Evolutionary conservation across 2,888 invertebrate genomes (phyloP).

Genomic region (Elegia similella): DNA sequence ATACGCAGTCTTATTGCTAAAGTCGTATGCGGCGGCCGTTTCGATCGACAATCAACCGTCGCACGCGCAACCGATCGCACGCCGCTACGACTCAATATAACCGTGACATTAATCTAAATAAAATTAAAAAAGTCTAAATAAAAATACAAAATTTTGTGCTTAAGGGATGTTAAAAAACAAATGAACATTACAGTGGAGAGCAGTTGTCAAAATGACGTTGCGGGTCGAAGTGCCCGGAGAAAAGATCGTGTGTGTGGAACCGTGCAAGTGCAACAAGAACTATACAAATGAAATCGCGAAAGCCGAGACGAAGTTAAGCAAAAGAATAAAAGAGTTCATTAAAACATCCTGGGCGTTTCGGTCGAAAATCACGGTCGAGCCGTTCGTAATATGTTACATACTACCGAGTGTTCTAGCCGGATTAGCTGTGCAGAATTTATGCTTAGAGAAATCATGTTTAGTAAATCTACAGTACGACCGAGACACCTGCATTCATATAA

Average conservation of each 20-base stretch:
- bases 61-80: conserved; percentile 52
- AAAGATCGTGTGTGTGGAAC: conserved; percentile 63
- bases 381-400: conserved; percentile 84
- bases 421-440: conserved; percentile 78
- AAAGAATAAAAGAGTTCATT: conserved; percentile 60
- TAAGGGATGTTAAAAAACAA: conserved; percentile 47
- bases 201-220: conserved; percentile 69
- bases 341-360: conserved; percentile 67
- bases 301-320: conserved; percentile 58
- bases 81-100: conserved; percentile 28
- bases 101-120: conserved; percentile 24
- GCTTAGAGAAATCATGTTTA: conserved; percentile 82
- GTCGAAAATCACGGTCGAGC: conserved; percentile 84
- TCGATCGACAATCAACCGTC: conserved; percentile 42
- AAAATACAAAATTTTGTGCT: conserved; percentile 21
- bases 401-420: conserved; percentile 86
- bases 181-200: conserved; percentile 56
- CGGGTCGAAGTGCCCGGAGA: conserved; percentile 75
- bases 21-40: conserved; percentile 55
- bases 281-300: conserved; percentile 54
- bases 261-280: conserved; percentile 62
- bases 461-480: conserved; percentile 79
- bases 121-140: conserved; percentile 25
- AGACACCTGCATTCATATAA: conserved; percentile 75
- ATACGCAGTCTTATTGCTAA: conserved; percentile 62